Percentiles rank a stretch among this genome's conserved stretches.
These are phyloP conservation scores for Spermophilus dauricus DNA, from an alignment of 2,113 vertebrate species.

Conservation along the genomic window DNA sequence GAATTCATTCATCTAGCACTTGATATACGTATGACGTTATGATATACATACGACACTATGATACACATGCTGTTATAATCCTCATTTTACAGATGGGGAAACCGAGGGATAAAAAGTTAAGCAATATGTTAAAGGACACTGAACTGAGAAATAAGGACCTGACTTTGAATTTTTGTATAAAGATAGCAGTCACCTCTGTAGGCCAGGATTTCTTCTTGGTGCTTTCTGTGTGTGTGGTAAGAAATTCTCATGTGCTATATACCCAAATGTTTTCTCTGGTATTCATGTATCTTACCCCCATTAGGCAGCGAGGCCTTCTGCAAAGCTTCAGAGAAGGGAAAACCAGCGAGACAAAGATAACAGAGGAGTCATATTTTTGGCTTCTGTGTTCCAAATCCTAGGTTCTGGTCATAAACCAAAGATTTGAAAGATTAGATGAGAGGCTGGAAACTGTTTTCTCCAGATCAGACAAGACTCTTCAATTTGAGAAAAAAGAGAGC, in stretches of 20 bases:
- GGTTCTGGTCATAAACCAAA: constrained; percentile 57
- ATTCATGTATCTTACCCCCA: background rate
- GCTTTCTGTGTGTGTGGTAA: accelerated
- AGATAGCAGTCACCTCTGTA: background rate
- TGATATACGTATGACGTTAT: background rate
- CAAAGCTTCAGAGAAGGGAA: constrained; percentile 25
- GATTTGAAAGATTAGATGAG: constrained; percentile 44
- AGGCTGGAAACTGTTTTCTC: constrained; percentile 21
- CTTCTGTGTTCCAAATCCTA: constrained; percentile 33
- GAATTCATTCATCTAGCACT: background rate
- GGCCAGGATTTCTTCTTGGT: background rate
- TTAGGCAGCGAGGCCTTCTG: background rate
- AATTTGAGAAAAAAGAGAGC: background rate
- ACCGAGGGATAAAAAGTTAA: background rate
- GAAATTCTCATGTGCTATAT: background rate
- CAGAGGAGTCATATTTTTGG: constrained; percentile 57
- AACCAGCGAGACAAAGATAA: constrained; percentile 34
- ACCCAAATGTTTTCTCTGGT: background rate
- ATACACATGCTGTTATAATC: background rate
- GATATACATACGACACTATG: background rate
- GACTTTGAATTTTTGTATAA: background rate
- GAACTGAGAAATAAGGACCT: background rate
- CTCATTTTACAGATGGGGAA: background rate
- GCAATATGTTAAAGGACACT: background rate
- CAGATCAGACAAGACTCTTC: constrained; percentile 34